Conservation (phyloP, 2,113 vertebrate species). For the Cricetomys ansorgei region DNA sequence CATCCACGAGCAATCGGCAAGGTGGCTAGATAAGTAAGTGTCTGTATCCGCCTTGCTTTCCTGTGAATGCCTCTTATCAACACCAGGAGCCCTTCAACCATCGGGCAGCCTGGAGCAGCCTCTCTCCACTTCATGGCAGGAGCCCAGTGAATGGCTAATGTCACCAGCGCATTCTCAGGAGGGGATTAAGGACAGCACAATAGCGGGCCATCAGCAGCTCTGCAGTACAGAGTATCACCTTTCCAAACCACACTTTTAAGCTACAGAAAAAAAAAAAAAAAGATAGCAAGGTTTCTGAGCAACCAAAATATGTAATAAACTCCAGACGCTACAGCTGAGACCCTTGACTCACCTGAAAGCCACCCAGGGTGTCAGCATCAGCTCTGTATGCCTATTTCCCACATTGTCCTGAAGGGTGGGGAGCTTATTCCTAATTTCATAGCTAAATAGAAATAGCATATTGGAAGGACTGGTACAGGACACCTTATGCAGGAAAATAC, state of each 20-base stretch:
- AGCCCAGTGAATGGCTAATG: slow-evolving; percentile 43
- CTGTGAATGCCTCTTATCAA: slow-evolving; percentile 70
- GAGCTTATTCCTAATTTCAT: not conserved
- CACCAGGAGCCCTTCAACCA: slow-evolving; percentile 12
- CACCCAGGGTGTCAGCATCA: not conserved
- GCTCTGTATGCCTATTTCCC: not conserved
- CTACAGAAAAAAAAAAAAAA: not conserved
- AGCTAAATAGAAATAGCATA: slow-evolving; percentile 20
- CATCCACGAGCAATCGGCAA: slow-evolving; percentile 60
- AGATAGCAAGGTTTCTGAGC: slow-evolving; percentile 19
- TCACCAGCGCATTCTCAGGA: slow-evolving; percentile 1
- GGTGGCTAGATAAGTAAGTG: slow-evolving; percentile 48
- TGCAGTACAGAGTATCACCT: slow-evolving; percentile 50
- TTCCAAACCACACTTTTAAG: slow-evolving; percentile 53
- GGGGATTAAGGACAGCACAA: slow-evolving; percentile 50
- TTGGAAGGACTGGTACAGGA: not conserved
- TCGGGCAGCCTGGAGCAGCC: not conserved
- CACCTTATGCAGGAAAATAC: slow-evolving; percentile 5
- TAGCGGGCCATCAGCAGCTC: slow-evolving; percentile 61
- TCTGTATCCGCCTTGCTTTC: not conserved
- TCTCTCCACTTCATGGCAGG: slow-evolving; percentile 46
- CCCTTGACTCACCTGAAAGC: not conserved
- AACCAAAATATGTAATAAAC: slow-evolving; percentile 8
- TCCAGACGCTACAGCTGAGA: not conserved
- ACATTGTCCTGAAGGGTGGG: not conserved